Evolutionary conservation across 2,113 vertebrate species (phyloP).

Genomic region (Spea multiplicata): DNA sequence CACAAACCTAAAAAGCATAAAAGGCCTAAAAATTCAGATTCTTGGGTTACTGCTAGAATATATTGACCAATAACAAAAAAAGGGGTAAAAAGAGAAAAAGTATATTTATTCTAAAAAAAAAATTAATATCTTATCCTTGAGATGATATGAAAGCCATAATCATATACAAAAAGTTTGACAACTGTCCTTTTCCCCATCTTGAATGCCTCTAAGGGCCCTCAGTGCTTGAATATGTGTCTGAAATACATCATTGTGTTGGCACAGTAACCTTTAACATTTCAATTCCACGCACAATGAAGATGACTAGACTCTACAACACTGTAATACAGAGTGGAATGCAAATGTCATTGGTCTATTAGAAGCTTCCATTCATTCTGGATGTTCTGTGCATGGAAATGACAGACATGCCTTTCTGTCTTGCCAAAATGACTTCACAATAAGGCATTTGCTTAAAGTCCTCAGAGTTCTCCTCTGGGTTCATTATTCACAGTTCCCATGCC

Average conservation of each 20-base stretch:
- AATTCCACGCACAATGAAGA: conserved; percentile 21
- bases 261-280: conserved; percentile 36
- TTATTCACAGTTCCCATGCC: conserved; percentile 23
- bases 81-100: background rate
- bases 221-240: conserved; percentile 7
- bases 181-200: background rate
- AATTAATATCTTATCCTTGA: background rate
- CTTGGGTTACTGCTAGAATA: background rate
- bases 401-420: conserved; percentile 27
- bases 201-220: too few species aligned
- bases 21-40: too few species aligned
- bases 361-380: conserved; percentile 30
- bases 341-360: conserved; percentile 34
- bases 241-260: conserved; percentile 23
- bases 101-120: background rate
- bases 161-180: background rate
- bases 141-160: too few species aligned
- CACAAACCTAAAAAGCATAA: too few species aligned
- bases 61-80: background rate
- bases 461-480: conserved; percentile 13
- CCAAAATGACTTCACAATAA: conserved; percentile 38
- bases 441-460: conserved; percentile 10
- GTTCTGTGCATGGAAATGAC: conserved; percentile 21
- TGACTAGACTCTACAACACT: conserved; percentile 8
- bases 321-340: conserved; percentile 36